These are phyloP conservation scores for Muntiacus muntjak DNA, from an alignment of 2,113 vertebrate genomes.

Conservation along the genomic window DNA sequence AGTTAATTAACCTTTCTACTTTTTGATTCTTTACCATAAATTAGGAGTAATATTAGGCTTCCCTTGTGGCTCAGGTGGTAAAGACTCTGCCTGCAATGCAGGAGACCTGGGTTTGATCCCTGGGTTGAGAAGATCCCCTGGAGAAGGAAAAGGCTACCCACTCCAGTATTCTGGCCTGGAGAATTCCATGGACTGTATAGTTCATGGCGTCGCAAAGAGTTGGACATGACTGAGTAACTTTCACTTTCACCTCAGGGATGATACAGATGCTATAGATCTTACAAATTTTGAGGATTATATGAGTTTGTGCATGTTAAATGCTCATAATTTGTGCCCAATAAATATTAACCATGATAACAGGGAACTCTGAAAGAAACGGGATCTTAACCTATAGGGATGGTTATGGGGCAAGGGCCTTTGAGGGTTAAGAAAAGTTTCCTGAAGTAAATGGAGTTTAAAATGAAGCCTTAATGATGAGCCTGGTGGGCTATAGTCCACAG, in stretches of 20 bases:
- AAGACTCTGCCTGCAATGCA: not conserved
- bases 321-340: not conserved
- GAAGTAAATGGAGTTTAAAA: not conserved
- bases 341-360: not conserved
- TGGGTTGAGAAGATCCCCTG: not conserved
- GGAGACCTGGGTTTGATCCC: not conserved
- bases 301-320: not conserved
- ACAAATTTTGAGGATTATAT: not conserved
- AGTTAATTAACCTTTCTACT: not conserved
- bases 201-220: not conserved
- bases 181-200: not conserved
- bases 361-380: not conserved
- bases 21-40: slow-evolving; percentile 10
- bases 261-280: not conserved
- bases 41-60: not conserved
- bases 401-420: not conserved
- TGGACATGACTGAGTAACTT: rapidly evolving
- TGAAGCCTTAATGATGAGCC: not conserved
- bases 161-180: not conserved
- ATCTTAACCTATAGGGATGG: not conserved
- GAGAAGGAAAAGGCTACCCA: not conserved
- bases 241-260: not conserved
- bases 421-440: not conserved
- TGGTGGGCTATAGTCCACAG: not conserved
- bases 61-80: not conserved